Evolutionary conservation across 2,888 invertebrate genomes (phyloP).

Genomic region (Dorcus parallelipipedus): DNA sequence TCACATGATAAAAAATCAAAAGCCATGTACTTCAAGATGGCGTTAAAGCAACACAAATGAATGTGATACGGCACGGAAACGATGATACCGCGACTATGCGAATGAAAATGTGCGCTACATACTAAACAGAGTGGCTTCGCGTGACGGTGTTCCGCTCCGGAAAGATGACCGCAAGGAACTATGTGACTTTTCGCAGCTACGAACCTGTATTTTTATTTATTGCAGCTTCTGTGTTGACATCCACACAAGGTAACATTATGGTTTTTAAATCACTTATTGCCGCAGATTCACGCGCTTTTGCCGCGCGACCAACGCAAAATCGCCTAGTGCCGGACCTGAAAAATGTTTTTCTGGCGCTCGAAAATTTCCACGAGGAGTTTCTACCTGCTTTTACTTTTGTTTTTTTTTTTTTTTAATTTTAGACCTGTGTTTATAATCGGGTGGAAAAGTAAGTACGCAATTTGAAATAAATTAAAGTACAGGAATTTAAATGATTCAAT

Average conservation of each 20-base stretch:
- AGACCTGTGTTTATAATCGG: too few species aligned
- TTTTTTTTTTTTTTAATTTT: too few species aligned
- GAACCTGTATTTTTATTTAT: conserved; percentile 37
- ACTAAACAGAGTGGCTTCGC: conserved; percentile 17
- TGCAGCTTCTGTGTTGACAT: conserved; percentile 42
- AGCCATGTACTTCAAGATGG: conserved; percentile 24
- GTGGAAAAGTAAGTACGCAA: too few species aligned
- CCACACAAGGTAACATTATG: conserved; percentile 43
- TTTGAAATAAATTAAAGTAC: too few species aligned
- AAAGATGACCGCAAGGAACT: conserved; percentile 37
- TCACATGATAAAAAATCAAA: conserved; percentile 16
- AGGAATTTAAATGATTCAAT: too few species aligned
- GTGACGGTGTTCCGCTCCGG: conserved; percentile 18
- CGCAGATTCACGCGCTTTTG: background rate
- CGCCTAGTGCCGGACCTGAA: too few species aligned
- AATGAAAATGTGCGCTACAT: conserved; percentile 26
- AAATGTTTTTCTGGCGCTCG: too few species aligned
- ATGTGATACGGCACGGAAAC: conserved; percentile 14
- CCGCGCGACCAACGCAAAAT: too few species aligned
- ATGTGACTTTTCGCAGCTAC: conserved; percentile 31
- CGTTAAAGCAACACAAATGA: conserved; percentile 24
- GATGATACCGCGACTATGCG: conserved; percentile 12
- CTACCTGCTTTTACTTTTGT: too few species aligned
- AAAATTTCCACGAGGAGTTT: too few species aligned
- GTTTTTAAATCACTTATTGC: conserved; percentile 29